These are phyloP conservation scores for Acanthoscelides obtectus DNA, from an alignment of 2,888 invertebrate genomes.

Conservation along the genomic window DNA sequence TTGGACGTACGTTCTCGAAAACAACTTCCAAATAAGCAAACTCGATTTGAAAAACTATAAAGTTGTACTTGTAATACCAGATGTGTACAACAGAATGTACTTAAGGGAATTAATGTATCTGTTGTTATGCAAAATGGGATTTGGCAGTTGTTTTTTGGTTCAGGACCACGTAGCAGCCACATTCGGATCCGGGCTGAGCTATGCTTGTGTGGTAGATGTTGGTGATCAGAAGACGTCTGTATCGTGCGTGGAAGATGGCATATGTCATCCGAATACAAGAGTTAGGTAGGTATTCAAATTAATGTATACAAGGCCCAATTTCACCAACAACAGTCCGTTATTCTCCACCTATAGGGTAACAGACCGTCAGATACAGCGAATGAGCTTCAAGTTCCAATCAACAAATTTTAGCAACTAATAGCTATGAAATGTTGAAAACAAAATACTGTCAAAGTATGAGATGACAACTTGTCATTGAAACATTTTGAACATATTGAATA, in stretches of 20 bases:
- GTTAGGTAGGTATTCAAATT: constrained; percentile 42
- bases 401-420: no score
- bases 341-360: no score
- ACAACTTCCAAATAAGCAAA: constrained; percentile 69
- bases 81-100: constrained; percentile 82
- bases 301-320: no score
- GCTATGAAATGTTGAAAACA: no score
- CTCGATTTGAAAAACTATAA: constrained; percentile 71
- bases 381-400: no score
- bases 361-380: no score
- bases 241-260: constrained; percentile 94
- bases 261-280: constrained; percentile 83
- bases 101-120: constrained; percentile 80
- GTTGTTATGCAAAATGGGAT: constrained; percentile 71
- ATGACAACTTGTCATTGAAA: no score
- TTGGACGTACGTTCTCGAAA: constrained; percentile 77
- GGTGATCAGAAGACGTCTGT: constrained; percentile 95
- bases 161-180: constrained; percentile 83
- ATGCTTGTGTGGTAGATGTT: constrained; percentile 91
- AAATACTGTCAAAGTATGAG: no score
- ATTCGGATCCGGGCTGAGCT: constrained; percentile 77
- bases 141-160: constrained; percentile 32
- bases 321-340: no score
- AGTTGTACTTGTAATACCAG: constrained; percentile 84
- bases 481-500: no score